Conservation (phyloP, 2,113 vertebrate genomes). For the Guaruba guarouba region DNA sequence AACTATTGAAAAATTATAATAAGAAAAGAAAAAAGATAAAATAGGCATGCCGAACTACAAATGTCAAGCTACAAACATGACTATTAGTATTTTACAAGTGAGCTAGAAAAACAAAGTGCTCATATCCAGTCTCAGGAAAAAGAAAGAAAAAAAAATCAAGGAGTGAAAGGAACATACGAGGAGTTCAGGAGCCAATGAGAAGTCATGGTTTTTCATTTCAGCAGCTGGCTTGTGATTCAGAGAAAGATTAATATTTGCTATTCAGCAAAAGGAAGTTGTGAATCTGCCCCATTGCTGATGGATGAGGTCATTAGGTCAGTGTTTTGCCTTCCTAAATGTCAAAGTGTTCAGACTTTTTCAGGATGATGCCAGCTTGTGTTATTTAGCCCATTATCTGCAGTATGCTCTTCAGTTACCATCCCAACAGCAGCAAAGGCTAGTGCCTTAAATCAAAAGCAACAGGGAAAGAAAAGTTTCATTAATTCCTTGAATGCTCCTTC, state of each 20-base stretch:
- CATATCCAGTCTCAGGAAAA: not conserved
- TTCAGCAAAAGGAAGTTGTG: not conserved
- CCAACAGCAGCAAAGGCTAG: not conserved
- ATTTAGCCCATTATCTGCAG: not conserved
- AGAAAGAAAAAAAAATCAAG: not conserved
- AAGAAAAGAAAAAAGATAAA: not conserved
- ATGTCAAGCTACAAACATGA: not conserved
- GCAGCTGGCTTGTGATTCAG: not conserved
- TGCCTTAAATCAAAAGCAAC: not conserved
- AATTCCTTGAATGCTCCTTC: slow-evolving; percentile 20
- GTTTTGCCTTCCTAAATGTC: not conserved
- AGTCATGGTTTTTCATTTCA: not conserved
- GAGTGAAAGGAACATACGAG: not conserved
- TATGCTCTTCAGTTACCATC: not conserved
- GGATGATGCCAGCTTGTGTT: not conserved
- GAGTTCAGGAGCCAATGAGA: not conserved
- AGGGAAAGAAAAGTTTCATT: not conserved
- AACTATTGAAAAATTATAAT: not conserved
- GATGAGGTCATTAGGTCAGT: not conserved
- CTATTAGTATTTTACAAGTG: not conserved
- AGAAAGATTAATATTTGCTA: not conserved
- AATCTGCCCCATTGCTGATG: not conserved
- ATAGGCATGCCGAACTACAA: not conserved
- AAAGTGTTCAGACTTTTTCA: not conserved
- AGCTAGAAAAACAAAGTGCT: not conserved